A percentile compares a stretch with the other conserved stretches of the same genome.
Evolutionary conservation across 1,140 invertebrate genomes (phyloP).

Genomic region (Pachyrhynchus sulphureomaculatus): DNA sequence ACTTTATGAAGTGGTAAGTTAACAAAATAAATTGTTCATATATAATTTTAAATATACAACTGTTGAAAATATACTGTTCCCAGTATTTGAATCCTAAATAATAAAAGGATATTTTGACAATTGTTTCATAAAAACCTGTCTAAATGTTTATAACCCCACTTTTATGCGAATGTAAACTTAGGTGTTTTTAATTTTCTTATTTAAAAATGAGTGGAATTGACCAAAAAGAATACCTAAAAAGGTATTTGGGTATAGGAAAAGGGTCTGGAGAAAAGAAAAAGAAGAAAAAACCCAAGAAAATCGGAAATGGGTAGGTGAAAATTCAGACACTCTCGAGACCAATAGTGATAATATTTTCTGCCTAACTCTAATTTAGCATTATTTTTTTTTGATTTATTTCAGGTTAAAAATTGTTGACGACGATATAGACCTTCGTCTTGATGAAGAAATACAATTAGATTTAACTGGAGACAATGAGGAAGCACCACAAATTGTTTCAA

Average conservation of each 20-base stretch:
- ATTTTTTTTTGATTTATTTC: conserved; percentile 47
- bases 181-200: too few species aligned
- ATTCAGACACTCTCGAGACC: not conserved
- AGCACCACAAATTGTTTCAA: conserved; percentile 85
- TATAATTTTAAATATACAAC: too few species aligned
- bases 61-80: too few species aligned
- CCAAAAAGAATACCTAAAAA: conserved; percentile 83
- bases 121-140: too few species aligned
- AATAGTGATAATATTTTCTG: not conserved
- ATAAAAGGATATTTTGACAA: too few species aligned
- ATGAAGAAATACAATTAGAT: conserved; percentile 68
- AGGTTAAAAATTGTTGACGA: conserved; percentile 90
- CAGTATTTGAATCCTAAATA: too few species aligned
- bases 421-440: conserved; percentile 66
- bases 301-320: conserved; percentile 32
- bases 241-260: conserved; percentile 68
- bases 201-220: conserved; percentile 51
- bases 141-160: too few species aligned
- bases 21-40: too few species aligned
- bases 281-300: conserved; percentile 56
- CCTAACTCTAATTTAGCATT: not conserved
- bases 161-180: too few species aligned
- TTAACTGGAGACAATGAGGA: conserved; percentile 74
- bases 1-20: too few species aligned
- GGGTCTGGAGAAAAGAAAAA: conserved; percentile 69